Conservation (phyloP, 2,888 invertebrate species). For the Labia minor region DNA sequence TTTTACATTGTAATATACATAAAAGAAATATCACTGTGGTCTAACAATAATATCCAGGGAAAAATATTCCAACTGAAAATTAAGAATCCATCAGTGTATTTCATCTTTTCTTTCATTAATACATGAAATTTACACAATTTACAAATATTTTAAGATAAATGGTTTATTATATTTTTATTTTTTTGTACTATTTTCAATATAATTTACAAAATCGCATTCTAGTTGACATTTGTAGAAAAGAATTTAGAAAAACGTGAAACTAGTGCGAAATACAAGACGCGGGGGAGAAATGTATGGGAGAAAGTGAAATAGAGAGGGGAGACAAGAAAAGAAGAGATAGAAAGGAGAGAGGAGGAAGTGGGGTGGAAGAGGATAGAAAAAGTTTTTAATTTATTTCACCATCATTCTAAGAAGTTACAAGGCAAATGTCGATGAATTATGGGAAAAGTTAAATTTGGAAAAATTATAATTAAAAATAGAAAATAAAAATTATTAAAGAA, state of each 20-base stretch:
- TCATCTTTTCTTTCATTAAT: no score
- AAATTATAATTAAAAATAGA: conserved; percentile 3
- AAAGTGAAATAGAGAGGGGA: background rate
- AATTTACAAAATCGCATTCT: background rate
- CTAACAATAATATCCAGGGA: background rate
- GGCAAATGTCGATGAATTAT: background rate
- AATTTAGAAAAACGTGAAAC: background rate
- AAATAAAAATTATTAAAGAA: background rate
- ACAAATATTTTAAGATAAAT: no score
- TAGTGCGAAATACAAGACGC: background rate
- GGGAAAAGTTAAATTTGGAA: background rate
- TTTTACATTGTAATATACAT: conserved; percentile 4
- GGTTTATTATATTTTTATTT: no score
- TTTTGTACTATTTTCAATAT: conserved; percentile 4
- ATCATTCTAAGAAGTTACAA: background rate
- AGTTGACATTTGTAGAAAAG: background rate
- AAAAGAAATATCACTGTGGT: background rate
- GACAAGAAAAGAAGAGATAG: background rate
- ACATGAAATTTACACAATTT: conserved; percentile 13
- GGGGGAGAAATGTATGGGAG: background rate
- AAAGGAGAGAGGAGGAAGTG: background rate
- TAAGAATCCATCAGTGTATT: no score
- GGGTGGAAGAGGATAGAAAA: background rate
- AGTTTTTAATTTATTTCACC: background rate
- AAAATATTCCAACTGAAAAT: no score